These are phyloP conservation scores for Xiphorhynchus erythropygius DNA, from an alignment of 2,797 vertebrate genomes.

Conservation along the genomic window DNA sequence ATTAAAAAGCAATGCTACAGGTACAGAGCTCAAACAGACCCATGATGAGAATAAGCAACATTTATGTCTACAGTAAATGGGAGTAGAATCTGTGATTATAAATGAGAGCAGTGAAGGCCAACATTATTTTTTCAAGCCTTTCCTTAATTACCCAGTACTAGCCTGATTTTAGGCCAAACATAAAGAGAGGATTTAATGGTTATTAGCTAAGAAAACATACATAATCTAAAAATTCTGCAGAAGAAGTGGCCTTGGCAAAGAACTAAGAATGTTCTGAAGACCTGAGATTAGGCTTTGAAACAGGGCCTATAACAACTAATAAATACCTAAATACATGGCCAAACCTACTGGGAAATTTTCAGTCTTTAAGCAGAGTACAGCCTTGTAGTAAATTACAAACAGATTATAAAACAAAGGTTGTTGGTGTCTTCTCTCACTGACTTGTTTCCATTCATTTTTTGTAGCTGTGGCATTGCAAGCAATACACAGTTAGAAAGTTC, in stretches of 20 bases:
- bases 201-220: background rate
- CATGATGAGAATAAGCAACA: background rate
- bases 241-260: background rate
- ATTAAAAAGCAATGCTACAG: background rate
- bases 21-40: background rate
- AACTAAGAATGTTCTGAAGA: background rate
- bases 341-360: background rate
- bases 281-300: background rate
- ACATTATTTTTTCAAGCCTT: background rate
- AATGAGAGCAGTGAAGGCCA: background rate
- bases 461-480: background rate
- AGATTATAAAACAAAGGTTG: background rate
- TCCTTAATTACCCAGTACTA: background rate
- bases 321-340: background rate
- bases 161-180: background rate
- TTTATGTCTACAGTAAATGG: background rate
- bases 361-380: background rate
- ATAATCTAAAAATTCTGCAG: background rate
- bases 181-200: background rate
- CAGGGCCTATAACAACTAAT: background rate
- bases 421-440: background rate
- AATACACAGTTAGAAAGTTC: rapidly evolving
- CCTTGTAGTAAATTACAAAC: background rate
- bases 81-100: background rate
- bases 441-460: background rate